Conservation (phyloP, 2,888 invertebrate genomes). For the Erpobdella octoculata region DNA sequence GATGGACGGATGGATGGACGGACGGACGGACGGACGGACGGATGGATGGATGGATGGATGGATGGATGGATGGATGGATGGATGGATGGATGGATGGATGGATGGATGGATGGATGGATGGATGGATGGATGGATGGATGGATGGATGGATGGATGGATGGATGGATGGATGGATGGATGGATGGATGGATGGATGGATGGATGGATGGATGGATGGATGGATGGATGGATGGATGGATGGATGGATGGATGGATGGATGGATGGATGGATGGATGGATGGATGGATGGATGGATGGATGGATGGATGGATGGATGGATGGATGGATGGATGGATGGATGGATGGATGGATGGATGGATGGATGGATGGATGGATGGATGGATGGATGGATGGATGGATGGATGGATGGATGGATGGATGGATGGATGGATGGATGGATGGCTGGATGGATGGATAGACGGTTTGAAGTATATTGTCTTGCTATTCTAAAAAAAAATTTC, state of each 20-base stretch:
- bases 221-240: conserved; percentile 9
- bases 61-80: conserved; percentile 8
- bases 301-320: neutral
- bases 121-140: conserved; percentile 14
- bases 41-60: neutral
- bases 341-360: neutral
- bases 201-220: conserved; percentile 9
- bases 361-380: neutral
- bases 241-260: conserved; percentile 5
- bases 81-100: neutral
- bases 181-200: conserved; percentile 9
- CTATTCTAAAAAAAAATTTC: too few relatives aligned
- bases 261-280: neutral
- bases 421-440: neutral
- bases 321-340: neutral
- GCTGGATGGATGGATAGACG: neutral
- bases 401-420: neutral
- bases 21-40: neutral
- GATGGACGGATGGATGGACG: neutral
- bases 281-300: neutral
- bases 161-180: conserved; percentile 9
- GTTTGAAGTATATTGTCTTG: too few relatives aligned
- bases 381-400: neutral
- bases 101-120: conserved; percentile 7
- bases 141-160: conserved; percentile 12